Conservation (phyloP, 2,113 vertebrate species). For the Tretioscincus oriximinensis region DNA sequence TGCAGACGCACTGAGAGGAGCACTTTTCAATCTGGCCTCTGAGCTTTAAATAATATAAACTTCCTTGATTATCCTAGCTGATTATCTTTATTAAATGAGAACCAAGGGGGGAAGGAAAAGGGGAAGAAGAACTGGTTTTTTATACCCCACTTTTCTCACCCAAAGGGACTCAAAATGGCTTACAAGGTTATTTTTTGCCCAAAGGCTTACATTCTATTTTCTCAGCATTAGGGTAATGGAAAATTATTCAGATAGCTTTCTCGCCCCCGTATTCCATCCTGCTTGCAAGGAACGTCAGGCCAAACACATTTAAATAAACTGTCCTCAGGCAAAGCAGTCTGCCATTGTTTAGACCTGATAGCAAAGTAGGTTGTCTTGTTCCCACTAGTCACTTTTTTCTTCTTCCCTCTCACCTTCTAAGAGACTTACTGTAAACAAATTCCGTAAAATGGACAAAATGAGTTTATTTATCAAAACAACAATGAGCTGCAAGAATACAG, state of each 20-base stretch:
- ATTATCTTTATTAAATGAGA: too few relatives aligned
- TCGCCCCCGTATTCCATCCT: not conserved
- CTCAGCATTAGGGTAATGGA: conserved; percentile 21
- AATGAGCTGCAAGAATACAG: not conserved
- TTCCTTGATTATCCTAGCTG: too few relatives aligned
- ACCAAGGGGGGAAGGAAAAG: too few relatives aligned
- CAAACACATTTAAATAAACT: conserved; percentile 15
- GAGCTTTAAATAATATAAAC: too few relatives aligned
- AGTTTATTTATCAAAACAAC: not conserved
- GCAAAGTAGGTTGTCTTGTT: not conserved
- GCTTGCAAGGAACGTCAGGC: conserved; percentile 4
- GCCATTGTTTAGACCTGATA: conserved; percentile 7
- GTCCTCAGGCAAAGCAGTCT: not conserved
- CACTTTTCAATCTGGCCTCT: too few relatives aligned
- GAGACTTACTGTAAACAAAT: conserved; percentile 35
- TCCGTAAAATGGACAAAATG: not conserved
- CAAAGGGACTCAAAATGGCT: too few relatives aligned
- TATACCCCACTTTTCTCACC: too few relatives aligned
- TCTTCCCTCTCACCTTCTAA: conserved; percentile 11
- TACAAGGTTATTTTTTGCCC: too few relatives aligned
- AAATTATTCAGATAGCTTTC: conserved; percentile 22
- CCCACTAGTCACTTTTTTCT: not conserved
- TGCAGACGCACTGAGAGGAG: too few relatives aligned
- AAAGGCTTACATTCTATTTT: too few relatives aligned
- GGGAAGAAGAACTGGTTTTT: too few relatives aligned